Percentiles rank a stretch among this genome's conserved stretches.
phyloP scores from a whole-genome alignment of 2,797 vertebrate genomes.

The Enteromius argenteus region DNA sequence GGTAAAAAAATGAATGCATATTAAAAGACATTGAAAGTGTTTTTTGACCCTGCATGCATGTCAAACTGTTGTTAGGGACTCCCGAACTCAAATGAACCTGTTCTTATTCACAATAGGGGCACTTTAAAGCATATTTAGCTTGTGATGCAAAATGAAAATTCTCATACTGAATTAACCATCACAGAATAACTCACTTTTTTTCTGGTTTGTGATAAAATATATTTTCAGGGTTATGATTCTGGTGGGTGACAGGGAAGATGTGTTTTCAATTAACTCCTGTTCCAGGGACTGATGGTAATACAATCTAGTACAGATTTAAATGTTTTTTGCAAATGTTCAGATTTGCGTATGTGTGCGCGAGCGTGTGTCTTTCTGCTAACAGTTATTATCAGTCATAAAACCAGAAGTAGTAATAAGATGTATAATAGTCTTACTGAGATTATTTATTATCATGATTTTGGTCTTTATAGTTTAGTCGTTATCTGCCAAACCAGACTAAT shows the following conservation, averaged over 20 bases:
- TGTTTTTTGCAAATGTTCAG: slow-evolving; percentile 50
- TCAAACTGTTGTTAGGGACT: no score
- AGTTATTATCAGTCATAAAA: slow-evolving; percentile 41
- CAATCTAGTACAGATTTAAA: slow-evolving; percentile 72
- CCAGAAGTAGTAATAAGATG: slow-evolving; percentile 37
- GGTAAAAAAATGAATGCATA: no score
- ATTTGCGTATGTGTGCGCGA: slow-evolving; percentile 40
- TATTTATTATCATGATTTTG: slow-evolving; percentile 35
- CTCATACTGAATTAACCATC: slow-evolving; percentile 59
- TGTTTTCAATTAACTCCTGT: slow-evolving; percentile 79
- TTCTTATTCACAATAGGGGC: no score
- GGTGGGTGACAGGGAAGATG: slow-evolving; percentile 74
- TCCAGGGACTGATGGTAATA: slow-evolving; percentile 75
- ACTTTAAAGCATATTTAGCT: no score
- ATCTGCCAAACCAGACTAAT: slow-evolving; percentile 30
- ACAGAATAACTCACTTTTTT: slow-evolving; percentile 34
- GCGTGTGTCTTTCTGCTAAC: slow-evolving; percentile 47
- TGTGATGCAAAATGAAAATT: slow-evolving; percentile 1
- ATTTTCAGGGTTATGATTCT: slow-evolving; percentile 71
- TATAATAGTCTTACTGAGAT: slow-evolving; percentile 30
- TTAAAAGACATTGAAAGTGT: no score
- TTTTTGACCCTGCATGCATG: no score
- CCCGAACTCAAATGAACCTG: no score
- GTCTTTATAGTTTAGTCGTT: slow-evolving; percentile 39
- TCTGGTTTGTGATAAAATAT: slow-evolving; percentile 66